phyloP scores from a whole-genome alignment of 2,888 invertebrate genomes.

The Diarsia dahlii region DNA sequence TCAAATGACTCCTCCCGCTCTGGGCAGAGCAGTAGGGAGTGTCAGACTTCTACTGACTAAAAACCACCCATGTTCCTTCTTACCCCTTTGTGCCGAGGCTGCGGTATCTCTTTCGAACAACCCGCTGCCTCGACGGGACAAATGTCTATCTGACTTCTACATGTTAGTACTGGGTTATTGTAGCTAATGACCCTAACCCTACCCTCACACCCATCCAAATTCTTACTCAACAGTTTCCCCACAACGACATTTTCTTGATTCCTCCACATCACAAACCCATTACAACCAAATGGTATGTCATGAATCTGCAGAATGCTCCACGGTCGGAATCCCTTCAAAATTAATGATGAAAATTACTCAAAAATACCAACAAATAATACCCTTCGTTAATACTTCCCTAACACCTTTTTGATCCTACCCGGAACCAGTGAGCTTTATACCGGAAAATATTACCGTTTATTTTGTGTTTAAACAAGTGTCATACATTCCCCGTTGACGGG shows the following conservation, averaged over 20 bases:
- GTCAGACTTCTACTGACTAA: too few species aligned
- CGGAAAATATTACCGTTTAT: slow-evolving; percentile 50
- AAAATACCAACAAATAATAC: slow-evolving; percentile 9
- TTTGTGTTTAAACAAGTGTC: slow-evolving; percentile 31
- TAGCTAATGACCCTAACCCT: neutral
- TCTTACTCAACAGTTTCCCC: neutral
- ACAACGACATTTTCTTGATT: neutral
- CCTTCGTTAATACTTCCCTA: slow-evolving; percentile 19
- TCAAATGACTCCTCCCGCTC: too few species aligned
- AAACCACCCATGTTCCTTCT: too few species aligned
- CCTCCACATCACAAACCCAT: neutral
- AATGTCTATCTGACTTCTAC: too few species aligned
- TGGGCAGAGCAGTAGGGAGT: too few species aligned
- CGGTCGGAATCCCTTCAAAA: neutral
- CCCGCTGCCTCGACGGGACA: too few species aligned
- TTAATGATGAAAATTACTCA: neutral
- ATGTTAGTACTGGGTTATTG: too few species aligned
- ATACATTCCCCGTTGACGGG: slow-evolving; percentile 17
- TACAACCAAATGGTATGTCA: neutral
- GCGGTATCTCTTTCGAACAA: too few species aligned
- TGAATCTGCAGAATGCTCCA: neutral
- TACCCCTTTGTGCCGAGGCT: too few species aligned
- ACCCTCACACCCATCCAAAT: neutral
- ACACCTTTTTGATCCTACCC: slow-evolving; percentile 30
- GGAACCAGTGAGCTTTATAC: slow-evolving; percentile 8